These are phyloP conservation scores for Larimichthys crocea DNA, from an alignment of 2,113 vertebrate genomes.

Conservation along the genomic window DNA sequence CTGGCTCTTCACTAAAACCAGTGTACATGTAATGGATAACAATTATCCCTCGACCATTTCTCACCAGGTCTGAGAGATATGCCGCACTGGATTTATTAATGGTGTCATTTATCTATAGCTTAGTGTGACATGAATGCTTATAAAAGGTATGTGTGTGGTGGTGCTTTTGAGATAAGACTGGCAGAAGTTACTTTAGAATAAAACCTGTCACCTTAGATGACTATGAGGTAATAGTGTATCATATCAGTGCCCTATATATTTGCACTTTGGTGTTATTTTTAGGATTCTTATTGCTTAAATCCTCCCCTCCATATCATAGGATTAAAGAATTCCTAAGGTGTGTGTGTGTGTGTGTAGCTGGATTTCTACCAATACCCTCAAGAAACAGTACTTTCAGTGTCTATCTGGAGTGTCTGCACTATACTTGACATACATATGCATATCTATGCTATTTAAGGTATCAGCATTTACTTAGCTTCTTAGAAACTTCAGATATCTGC, in stretches of 20 bases:
- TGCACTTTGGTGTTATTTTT: conserved; percentile 68
- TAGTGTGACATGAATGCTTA: conserved; percentile 46
- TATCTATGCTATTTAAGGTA: conserved; percentile 20
- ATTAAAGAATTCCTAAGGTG: conserved; percentile 75
- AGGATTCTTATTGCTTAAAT: conserved; percentile 65
- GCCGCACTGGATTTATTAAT: conserved; percentile 41
- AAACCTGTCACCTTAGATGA: conserved; percentile 65
- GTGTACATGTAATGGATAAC: conserved; percentile 41
- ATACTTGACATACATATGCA: conserved; percentile 45
- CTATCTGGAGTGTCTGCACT: conserved; percentile 8
- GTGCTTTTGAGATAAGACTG: conserved; percentile 48
- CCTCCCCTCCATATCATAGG: conserved; percentile 73
- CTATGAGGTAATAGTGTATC: conserved; percentile 41
- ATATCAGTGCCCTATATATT: conserved; percentile 54
- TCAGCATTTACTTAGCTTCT: conserved; percentile 15
- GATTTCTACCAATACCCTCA: conserved; percentile 51
- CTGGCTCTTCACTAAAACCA: conserved; percentile 32
- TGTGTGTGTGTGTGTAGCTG: conserved; percentile 32
- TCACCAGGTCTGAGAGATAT: conserved; percentile 32
- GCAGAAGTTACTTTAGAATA: conserved; percentile 36
- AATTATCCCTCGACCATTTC: conserved; percentile 51
- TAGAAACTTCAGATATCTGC: not conserved
- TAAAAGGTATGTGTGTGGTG: conserved; percentile 42
- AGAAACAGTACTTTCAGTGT: conserved; percentile 42
- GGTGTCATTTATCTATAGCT: conserved; percentile 40